phyloP scores from a whole-genome alignment of 2,113 vertebrate species.

The Hemibagrus wyckioides region DNA sequence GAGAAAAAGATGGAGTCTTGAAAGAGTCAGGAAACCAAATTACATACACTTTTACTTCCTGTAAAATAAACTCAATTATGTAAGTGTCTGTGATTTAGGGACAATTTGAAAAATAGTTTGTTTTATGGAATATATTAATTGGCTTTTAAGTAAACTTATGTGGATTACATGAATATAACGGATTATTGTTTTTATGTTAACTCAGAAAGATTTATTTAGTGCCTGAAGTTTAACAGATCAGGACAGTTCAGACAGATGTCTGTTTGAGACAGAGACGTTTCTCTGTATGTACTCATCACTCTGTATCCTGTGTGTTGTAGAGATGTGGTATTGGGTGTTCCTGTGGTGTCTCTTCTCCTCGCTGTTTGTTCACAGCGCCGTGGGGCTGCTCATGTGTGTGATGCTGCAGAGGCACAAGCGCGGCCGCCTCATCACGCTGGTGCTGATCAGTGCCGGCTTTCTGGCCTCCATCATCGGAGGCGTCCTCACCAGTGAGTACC shows the following conservation, averaged over 20 bases:
- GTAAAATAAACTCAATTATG: neutral
- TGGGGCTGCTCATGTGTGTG: slow-evolving; percentile 92
- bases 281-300: too few species aligned
- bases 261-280: too few species aligned
- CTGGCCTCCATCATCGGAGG: slow-evolving; percentile 90
- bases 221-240: too few species aligned
- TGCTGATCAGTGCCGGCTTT: slow-evolving; percentile 91
- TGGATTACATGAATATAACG: too few species aligned
- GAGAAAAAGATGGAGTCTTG: neutral
- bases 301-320: slow-evolving; percentile 67
- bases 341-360: slow-evolving; percentile 99
- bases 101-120: neutral
- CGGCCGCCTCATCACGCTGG: slow-evolving; percentile 91
- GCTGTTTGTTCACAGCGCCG: slow-evolving; percentile 90
- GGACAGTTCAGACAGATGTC: too few species aligned
- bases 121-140: neutral
- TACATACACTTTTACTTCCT: neutral
- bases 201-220: too few species aligned
- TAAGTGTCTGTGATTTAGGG: neutral
- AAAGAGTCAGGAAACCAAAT: neutral
- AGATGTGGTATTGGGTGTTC: slow-evolving; percentile 99
- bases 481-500: slow-evolving; percentile 94
- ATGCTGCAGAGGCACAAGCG: slow-evolving; percentile 93
- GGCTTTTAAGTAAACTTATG: too few species aligned
- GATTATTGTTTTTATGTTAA: too few species aligned